A percentile compares a stretch with the other conserved stretches of the same genome.
These are phyloP conservation scores for Drosophila paramelanica DNA, from an alignment of 2,888 invertebrate species.

Conservation along the genomic window DNA sequence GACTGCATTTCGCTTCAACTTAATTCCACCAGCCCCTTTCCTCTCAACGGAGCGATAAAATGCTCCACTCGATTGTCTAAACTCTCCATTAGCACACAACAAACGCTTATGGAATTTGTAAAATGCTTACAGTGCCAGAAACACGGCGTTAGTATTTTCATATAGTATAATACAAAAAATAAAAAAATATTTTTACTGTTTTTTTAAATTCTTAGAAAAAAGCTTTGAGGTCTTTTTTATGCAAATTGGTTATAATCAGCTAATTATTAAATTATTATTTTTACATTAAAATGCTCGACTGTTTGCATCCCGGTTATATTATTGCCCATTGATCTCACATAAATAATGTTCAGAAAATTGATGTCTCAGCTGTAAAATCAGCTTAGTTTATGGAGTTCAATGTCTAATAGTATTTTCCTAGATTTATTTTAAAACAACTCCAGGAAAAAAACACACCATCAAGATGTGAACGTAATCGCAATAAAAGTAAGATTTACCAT, in stretches of 20 bases:
- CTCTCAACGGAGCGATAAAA: slow-evolving; percentile 10
- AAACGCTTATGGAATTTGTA: slow-evolving; percentile 64
- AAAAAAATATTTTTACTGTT: background rate
- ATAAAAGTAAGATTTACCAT: slow-evolving; percentile 67
- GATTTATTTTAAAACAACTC: slow-evolving; percentile 1
- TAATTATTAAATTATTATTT: background rate
- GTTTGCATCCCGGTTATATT: background rate
- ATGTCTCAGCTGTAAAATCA: slow-evolving; percentile 10
- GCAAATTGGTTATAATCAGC: background rate
- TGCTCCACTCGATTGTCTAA: slow-evolving; percentile 46
- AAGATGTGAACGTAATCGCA: slow-evolving; percentile 53
- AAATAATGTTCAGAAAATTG: slow-evolving; percentile 1
- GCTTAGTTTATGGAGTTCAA: slow-evolving; percentile 17
- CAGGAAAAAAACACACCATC: slow-evolving; percentile 6
- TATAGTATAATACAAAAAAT: background rate
- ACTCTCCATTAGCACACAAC: slow-evolving; percentile 65
- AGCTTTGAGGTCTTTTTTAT: too few species aligned
- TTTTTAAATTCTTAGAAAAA: too few species aligned
- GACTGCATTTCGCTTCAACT: slow-evolving; percentile 18
- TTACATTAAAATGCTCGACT: too few species aligned
- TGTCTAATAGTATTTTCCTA: slow-evolving; percentile 17
- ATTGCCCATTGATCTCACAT: slow-evolving; percentile 8
- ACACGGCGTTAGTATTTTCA: background rate
- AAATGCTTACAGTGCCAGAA: slow-evolving; percentile 8
- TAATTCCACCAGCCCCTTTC: background rate